Conservation (phyloP, 2,113 vertebrate species). For the Scartelaos histophorus region DNA sequence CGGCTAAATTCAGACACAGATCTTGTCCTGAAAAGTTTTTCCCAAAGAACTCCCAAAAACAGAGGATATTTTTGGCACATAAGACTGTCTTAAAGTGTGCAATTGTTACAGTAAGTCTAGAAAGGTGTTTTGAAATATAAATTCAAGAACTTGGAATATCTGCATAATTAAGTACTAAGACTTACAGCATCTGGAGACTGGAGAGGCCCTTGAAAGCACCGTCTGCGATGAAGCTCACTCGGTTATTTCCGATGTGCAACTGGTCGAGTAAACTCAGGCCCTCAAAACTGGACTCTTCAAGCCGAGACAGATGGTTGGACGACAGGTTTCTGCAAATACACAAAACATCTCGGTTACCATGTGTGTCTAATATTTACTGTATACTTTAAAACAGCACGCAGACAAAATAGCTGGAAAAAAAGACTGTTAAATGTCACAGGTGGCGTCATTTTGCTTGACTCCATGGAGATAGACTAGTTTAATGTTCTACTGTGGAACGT, state of each 20-base stretch:
- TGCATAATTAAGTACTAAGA: background rate
- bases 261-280: conserved; percentile 86
- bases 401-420: background rate
- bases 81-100: conserved; percentile 7
- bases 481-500: background rate
- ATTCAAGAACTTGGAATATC: background rate
- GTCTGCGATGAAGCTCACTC: conserved; percentile 92
- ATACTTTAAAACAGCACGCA: background rate
- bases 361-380: background rate
- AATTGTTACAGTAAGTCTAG: background rate
- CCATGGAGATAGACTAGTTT: background rate
- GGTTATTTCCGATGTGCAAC: conserved; percentile 90
- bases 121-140: background rate
- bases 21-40: conserved; percentile 55
- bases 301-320: conserved; percentile 87
- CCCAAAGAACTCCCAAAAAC: conserved; percentile 46
- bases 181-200: conserved; percentile 90
- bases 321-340: conserved; percentile 81
- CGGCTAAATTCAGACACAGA: conserved; percentile 51
- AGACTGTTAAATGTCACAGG: background rate
- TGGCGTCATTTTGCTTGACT: too few species aligned
- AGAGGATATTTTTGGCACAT: conserved; percentile 70
- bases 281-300: conserved; percentile 92
- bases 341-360: background rate
- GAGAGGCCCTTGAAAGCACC: conserved; percentile 92